Conservation (phyloP, 2,113 vertebrate genomes). For the Rhinolophus sinicus region DNA sequence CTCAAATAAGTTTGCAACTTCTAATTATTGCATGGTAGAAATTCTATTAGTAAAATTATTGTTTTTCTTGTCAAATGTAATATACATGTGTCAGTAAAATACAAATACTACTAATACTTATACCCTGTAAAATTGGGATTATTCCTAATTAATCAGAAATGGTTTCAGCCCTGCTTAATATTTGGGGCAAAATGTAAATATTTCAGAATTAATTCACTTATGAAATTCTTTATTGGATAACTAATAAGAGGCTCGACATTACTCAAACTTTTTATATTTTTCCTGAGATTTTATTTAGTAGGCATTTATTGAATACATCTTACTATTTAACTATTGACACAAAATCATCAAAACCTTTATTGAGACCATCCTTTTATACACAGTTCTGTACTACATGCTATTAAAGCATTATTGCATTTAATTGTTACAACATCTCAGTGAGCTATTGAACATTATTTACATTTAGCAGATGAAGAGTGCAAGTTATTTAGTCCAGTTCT, state of each 20-base stretch:
- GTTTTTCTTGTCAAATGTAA: neutral
- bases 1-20: neutral
- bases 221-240: conserved; percentile 34
- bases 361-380: neutral
- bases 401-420: neutral
- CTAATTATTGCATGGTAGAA: neutral
- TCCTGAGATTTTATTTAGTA: conserved; percentile 35
- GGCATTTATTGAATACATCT: neutral
- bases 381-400: neutral
- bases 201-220: conserved; percentile 44
- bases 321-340: neutral
- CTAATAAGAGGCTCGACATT: neutral
- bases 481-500: neutral
- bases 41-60: neutral
- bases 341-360: neutral
- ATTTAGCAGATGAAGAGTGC: neutral
- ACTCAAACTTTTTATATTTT: conserved; percentile 22
- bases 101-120: neutral
- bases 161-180: neutral
- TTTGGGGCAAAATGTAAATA: neutral
- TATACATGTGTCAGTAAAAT: conserved; percentile 27
- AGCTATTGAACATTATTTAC: conserved; percentile 49
- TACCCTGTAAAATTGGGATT: neutral
- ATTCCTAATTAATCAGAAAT: conserved; percentile 46
- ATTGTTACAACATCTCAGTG: neutral